A percentile compares a stretch with the other conserved stretches of the same genome.
phyloP scores from a whole-genome alignment of 2,113 vertebrate species.

The Tonatia bakeri region DNA sequence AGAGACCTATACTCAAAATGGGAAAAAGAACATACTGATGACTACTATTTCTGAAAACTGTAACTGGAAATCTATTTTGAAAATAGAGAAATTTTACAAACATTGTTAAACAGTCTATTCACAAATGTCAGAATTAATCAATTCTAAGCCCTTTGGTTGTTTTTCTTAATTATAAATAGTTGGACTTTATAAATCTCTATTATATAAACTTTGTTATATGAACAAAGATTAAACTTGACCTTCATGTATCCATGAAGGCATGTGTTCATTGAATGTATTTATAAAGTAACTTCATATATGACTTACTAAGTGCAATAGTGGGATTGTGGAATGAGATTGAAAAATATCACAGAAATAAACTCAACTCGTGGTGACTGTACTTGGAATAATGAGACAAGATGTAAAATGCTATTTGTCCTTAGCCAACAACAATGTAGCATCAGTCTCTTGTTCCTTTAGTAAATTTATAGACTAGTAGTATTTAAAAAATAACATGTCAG shows the following conservation, averaged over 20 bases:
- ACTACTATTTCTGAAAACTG: not conserved
- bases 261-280: not conserved
- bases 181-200: not conserved
- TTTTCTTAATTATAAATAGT: not conserved
- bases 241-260: not conserved
- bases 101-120: not conserved
- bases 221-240: not conserved
- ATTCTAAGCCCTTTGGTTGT: no score
- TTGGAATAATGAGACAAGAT: not conserved
- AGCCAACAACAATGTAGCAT: not conserved
- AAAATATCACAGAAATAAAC: not conserved
- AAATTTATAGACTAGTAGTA: not conserved
- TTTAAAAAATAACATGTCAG: not conserved
- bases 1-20: not conserved
- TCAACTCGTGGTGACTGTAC: not conserved
- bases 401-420: not conserved
- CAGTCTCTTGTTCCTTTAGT: not conserved
- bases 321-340: not conserved
- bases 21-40: not conserved
- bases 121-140: not conserved
- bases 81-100: not conserved
- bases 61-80: not conserved
- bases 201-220: not conserved
- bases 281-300: not conserved
- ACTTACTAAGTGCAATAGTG: not conserved